Base-by-base conservation (phyloP, 2,888 invertebrate genomes). In the Pardosa pseudoannulata region DNA sequence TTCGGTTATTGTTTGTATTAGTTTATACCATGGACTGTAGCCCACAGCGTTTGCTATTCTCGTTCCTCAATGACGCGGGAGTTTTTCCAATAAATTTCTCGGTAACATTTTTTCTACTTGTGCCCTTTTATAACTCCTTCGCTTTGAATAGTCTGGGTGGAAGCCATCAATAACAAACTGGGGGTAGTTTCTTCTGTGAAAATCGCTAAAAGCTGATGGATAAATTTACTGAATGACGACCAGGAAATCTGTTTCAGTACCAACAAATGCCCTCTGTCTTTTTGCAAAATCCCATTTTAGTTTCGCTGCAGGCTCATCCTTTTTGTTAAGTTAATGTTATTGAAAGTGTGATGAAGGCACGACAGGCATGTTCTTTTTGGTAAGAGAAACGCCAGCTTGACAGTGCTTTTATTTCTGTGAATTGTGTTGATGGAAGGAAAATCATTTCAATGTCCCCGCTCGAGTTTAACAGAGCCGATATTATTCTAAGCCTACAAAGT, bases 131-230 rank as follows among this genome's bases (percentile, higher is more conserved):
- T 41, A 41, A 39, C 36, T 39, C 29, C 29, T 2, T 28, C 28
- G 7, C 71, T 46, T 46, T 16, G 23, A 31, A 31, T 31, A 65
- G 29, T 65, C 82, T 82, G 82, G 82, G 64, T 67, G 41, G 39
- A 19, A 76, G 75, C 82, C 82, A 82, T 76, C 75, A 75, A 82
- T 82, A 82, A 82, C 82, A 82, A 23, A 41, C 16, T 16, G 73
- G 19, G 27, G 39, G 68, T 41, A 56, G 31, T 19, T 56, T 46
- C 16, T 23, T 1, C 23, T 56, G 56, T 56, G 56, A 56, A 56
- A 3, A 19, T 23, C 56, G 7, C 36, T 75, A 39, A 70, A 56
- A 74, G 74, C 39, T 71, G 71, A 75, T 70, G 27, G 75, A 82
- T 29, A 72, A 73, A 39, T 19, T 62, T 46, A 70, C 46, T 82